Conservation (phyloP, 2,113 vertebrate genomes). For the Platichthys stellatus region DNA sequence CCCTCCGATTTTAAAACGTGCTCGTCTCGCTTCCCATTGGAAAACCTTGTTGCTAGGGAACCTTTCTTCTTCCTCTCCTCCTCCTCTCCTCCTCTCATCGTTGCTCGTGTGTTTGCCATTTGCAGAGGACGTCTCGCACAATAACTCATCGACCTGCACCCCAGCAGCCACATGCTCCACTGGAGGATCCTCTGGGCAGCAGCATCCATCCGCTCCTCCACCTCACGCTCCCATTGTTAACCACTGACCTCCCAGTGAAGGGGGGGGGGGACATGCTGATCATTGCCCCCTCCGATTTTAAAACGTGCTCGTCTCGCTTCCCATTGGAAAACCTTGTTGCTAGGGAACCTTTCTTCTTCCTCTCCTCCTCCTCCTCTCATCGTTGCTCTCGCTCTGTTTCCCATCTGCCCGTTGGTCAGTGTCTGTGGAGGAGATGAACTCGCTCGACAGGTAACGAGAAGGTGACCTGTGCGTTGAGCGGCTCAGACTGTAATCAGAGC, state of each 20-base stretch:
- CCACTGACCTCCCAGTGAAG: constrained; percentile 24
- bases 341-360: constrained; percentile 38
- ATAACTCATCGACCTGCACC: too few species aligned
- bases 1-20: constrained; percentile 6
- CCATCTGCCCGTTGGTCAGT: constrained; percentile 38
- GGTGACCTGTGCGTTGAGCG: background rate
- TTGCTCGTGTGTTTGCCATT: constrained; percentile 38
- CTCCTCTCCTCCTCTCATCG: background rate
- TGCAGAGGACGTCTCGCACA: too few species aligned
- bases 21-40: constrained; percentile 1
- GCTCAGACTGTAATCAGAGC: constrained; percentile 39
- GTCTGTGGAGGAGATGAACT: constrained; percentile 33
- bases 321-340: constrained; percentile 53
- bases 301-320: background rate
- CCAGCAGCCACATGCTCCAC: background rate
- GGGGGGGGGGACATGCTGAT: background rate
- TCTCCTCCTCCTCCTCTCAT: background rate
- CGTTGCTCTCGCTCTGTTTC: constrained; percentile 62
- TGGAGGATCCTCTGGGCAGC: constrained; percentile 9
- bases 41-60: constrained; percentile 63
- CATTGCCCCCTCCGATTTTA: constrained; percentile 17
- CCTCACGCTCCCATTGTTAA: background rate
- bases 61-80: constrained; percentile 4
- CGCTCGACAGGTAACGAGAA: background rate
- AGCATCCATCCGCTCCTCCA: background rate